Evolutionary conservation across 2,888 invertebrate species (phyloP).

Genomic region (Cryptophagus acutangulus): DNA sequence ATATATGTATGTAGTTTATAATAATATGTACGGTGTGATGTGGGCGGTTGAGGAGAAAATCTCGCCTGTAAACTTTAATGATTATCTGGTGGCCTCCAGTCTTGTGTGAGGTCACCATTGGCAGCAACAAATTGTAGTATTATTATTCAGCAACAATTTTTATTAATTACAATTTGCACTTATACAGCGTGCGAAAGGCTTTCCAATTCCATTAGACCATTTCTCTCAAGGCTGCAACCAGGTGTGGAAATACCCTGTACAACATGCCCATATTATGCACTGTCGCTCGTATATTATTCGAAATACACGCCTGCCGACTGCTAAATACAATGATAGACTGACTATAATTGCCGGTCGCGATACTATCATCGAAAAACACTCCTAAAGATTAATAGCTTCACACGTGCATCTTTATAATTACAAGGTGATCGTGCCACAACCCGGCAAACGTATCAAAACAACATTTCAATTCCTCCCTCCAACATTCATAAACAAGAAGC

Average conservation of each 20-base stretch:
- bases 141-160: conserved; percentile 43
- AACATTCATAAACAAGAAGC: neutral
- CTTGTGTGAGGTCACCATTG: conserved; percentile 41
- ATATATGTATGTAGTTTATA: too few species aligned
- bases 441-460: conserved; percentile 4
- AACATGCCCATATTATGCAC: conserved; percentile 42
- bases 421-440: conserved; percentile 6
- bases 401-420: conserved; percentile 34
- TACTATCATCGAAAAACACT: conserved; percentile 36
- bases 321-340: conserved; percentile 41
- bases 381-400: conserved; percentile 29
- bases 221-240: too few species aligned
- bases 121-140: conserved; percentile 44
- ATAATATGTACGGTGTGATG: conserved; percentile 32
- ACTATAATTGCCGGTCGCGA: conserved; percentile 39
- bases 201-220: too few species aligned
- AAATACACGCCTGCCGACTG: conserved; percentile 39
- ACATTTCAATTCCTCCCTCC: conserved; percentile 3
- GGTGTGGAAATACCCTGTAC: conserved; percentile 31
- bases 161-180: conserved; percentile 38
- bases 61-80: conserved; percentile 40
- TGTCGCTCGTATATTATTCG: conserved; percentile 39
- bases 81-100: conserved; percentile 39
- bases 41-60: conserved; percentile 35
- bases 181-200: conserved; percentile 3